Percentiles rank a stretch among this genome's conserved stretches.
These are phyloP conservation scores for Marisa cornuarietis DNA, from an alignment of 1,140 invertebrate species.

Conservation along the genomic window DNA sequence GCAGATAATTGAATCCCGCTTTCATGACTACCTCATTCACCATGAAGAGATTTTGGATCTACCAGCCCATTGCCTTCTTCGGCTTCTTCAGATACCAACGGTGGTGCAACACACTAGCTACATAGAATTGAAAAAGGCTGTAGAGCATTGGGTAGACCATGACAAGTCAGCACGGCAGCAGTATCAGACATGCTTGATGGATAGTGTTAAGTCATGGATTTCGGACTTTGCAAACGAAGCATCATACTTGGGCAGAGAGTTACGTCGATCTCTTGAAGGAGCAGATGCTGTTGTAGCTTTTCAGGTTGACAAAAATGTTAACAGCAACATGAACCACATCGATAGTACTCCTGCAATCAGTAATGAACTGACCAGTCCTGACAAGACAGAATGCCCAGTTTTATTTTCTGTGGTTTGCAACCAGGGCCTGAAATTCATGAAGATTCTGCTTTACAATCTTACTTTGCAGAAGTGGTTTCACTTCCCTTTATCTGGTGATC, in stretches of 20 bases:
- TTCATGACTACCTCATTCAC: slow-evolving; percentile 61
- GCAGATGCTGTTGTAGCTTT: slow-evolving; percentile 21
- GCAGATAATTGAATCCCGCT: slow-evolving; percentile 58
- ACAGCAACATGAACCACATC: slow-evolving; percentile 5
- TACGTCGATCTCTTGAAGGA: slow-evolving; percentile 38
- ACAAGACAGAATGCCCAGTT: slow-evolving; percentile 35
- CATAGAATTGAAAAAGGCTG: slow-evolving; percentile 52
- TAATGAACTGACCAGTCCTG: slow-evolving; percentile 9
- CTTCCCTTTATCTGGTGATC: slow-evolving; percentile 54
- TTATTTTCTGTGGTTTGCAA: slow-evolving; percentile 57
- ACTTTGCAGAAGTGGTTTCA: slow-evolving; percentile 55
- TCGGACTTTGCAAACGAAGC: slow-evolving; percentile 50
- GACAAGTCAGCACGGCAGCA: slow-evolving; percentile 40
- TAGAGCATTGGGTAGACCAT: slow-evolving; percentile 56
- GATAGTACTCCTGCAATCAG: not conserved
- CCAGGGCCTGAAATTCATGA: slow-evolving; percentile 59
- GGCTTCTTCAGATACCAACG: slow-evolving; percentile 51
- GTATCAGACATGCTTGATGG: slow-evolving; percentile 41
- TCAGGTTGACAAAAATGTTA: slow-evolving; percentile 2
- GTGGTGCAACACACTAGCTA: slow-evolving; percentile 57
- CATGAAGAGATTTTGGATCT: slow-evolving; percentile 61
- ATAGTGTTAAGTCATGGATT: slow-evolving; percentile 55
- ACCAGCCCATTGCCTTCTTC: slow-evolving; percentile 57
- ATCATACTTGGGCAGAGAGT: slow-evolving; percentile 38
- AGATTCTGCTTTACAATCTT: slow-evolving; percentile 58